A percentile compares a stretch with the other conserved stretches of the same genome.
phyloP scores from a whole-genome alignment of 2,113 vertebrate genomes.

The Psittacula cyanocephala region DNA sequence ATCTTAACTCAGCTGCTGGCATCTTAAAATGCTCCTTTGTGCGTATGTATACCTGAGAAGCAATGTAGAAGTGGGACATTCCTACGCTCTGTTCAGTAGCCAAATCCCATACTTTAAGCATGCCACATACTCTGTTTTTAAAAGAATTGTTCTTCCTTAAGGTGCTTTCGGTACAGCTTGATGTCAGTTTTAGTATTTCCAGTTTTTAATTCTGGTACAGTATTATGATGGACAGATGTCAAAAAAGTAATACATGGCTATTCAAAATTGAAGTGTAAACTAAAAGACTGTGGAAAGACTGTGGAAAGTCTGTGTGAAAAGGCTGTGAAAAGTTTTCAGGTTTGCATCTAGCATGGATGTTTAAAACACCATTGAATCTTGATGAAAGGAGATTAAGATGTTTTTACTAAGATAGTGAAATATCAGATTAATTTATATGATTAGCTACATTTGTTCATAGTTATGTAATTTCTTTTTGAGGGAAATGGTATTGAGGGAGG shows the following conservation, averaged over 20 bases:
- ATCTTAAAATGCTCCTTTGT: slow-evolving; percentile 23
- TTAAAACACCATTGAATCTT: background rate
- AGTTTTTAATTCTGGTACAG: background rate
- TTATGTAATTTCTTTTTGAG: background rate
- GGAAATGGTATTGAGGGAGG: background rate
- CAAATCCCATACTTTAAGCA: background rate
- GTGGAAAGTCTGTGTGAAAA: too few relatives aligned
- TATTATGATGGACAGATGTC: background rate
- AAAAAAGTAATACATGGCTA: background rate
- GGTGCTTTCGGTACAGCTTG: slow-evolving; percentile 36
- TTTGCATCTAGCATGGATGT: background rate
- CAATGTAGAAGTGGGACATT: background rate
- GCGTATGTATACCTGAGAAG: background rate
- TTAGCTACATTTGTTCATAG: background rate
- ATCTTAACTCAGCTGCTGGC: slow-evolving; percentile 10
- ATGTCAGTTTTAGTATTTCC: background rate
- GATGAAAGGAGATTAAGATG: background rate
- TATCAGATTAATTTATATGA: background rate
- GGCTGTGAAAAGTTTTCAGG: background rate
- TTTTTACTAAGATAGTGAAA: background rate
- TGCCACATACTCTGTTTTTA: slow-evolving; percentile 10
- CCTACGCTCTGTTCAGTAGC: background rate
- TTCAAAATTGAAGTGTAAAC: background rate
- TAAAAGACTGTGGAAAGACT: background rate
- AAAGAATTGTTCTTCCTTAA: slow-evolving; percentile 35